Evolutionary conservation across 2,113 vertebrate species (phyloP).

Genomic region (Ciconia boyciana): DNA sequence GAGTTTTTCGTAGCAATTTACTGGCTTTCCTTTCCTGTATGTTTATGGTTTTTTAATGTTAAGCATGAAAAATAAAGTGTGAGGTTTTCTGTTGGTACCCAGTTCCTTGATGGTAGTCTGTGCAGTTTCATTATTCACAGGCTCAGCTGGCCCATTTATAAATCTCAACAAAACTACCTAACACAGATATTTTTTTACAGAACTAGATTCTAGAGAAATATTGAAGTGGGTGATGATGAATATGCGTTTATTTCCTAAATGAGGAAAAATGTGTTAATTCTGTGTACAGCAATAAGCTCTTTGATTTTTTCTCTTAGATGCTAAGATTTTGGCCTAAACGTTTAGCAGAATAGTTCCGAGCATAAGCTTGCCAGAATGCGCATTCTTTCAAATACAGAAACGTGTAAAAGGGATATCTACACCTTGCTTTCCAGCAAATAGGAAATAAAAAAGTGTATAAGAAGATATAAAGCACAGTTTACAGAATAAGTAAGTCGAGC

Average conservation of each 20-base stretch:
- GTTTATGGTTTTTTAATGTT: not conserved
- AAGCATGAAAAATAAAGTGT: not conserved
- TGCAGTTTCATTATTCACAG: not conserved
- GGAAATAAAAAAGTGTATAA: fast-evolving
- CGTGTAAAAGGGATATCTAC: not conserved
- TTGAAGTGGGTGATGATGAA: not conserved
- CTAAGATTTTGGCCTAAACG: not conserved
- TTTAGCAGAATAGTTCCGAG: not conserved
- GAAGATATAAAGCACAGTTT: not conserved
- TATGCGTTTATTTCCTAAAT: not conserved
- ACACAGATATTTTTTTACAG: not conserved
- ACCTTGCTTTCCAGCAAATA: not conserved
- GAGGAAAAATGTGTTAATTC: not conserved
- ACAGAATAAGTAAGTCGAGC: not conserved
- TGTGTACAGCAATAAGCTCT: not conserved
- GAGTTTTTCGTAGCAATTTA: not conserved
- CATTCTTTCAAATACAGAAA: not conserved
- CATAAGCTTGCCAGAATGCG: not conserved
- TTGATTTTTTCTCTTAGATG: not conserved
- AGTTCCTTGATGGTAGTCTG: not conserved
- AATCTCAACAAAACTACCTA: not conserved
- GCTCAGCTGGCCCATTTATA: not conserved
- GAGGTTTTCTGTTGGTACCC: not conserved
- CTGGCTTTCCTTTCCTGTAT: not conserved
- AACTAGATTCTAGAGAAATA: not conserved